Percentiles rank a stretch among this genome's conserved stretches.
phyloP scores from a whole-genome alignment of 2,888 invertebrate species.

The Alsophila aescularia region DNA sequence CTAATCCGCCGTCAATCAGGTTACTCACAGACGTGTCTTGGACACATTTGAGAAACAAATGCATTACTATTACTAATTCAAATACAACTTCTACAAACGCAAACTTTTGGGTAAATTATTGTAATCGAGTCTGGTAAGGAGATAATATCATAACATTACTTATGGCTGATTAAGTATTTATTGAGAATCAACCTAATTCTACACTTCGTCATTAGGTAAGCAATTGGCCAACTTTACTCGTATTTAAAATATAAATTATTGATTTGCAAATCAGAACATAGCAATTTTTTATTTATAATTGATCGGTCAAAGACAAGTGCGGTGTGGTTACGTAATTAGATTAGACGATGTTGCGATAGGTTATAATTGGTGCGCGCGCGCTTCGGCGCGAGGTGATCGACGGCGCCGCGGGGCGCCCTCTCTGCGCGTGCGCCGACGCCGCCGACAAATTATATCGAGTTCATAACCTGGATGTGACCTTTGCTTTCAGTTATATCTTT shows the following conservation, averaged over 20 bases:
- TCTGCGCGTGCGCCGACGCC: constrained; percentile 68
- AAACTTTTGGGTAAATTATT: too few relatives aligned
- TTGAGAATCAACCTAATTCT: too few relatives aligned
- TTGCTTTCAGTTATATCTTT: too few relatives aligned
- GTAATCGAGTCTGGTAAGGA: too few relatives aligned
- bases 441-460: constrained; percentile 62
- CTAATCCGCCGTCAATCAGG: too few relatives aligned
- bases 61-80: too few relatives aligned
- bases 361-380: constrained; percentile 75
- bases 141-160: too few relatives aligned
- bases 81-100: too few relatives aligned
- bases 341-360: constrained; percentile 71
- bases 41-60: too few relatives aligned
- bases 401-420: constrained; percentile 74
- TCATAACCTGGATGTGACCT: constrained; percentile 44
- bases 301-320: constrained; percentile 67
- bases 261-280: constrained; percentile 6
- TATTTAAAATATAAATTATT: neutral
- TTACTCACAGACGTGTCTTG: too few relatives aligned
- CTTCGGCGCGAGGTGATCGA: constrained; percentile 66
- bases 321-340: constrained; percentile 77
- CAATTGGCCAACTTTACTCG: neutral
- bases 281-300: constrained; percentile 43
- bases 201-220: too few relatives aligned
- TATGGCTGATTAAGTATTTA: too few relatives aligned